phyloP scores from a whole-genome alignment of 2,113 vertebrate genomes.

The Propithecus coquereli region DNA sequence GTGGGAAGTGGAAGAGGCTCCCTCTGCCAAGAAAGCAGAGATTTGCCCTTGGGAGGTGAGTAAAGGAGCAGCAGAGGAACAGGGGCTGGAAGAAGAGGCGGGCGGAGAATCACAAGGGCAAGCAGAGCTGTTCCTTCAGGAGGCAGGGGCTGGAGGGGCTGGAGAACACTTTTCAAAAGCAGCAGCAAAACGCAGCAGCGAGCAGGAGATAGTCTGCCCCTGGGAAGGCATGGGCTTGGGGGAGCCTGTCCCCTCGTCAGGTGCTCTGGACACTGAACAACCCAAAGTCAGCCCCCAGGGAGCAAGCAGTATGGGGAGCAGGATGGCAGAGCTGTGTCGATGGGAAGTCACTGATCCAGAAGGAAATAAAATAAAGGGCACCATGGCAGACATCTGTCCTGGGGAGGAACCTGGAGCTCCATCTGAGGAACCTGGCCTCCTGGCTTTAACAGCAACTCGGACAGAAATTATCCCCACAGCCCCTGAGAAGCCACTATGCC shows the following conservation, averaged over 20 bases:
- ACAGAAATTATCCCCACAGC: fast-evolving
- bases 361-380: background rate
- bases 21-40: conserved; percentile 75
- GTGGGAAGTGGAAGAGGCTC: conserved; percentile 58
- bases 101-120: background rate
- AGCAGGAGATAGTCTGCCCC: background rate
- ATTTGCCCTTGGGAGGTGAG: conserved; percentile 87
- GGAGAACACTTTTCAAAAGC: background rate
- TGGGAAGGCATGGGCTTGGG: background rate
- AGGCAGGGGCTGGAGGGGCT: background rate
- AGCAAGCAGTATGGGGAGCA: background rate
- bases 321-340: conserved; percentile 70
- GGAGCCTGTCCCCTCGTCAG: background rate
- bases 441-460: background rate
- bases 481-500: background rate
- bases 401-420: conserved; percentile 29
- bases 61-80: background rate
- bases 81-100: background rate
- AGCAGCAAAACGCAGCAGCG: background rate
- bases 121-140: background rate
- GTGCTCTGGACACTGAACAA: background rate
- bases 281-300: background rate
- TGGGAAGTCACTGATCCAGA: conserved; percentile 75
- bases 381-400: conserved; percentile 75
- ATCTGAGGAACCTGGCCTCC: fast-evolving